Percentiles rank a stretch among this genome's conserved stretches.
These are phyloP conservation scores for Bimastos eiseni DNA, from an alignment of 2,888 invertebrate species.

Conservation along the genomic window DNA sequence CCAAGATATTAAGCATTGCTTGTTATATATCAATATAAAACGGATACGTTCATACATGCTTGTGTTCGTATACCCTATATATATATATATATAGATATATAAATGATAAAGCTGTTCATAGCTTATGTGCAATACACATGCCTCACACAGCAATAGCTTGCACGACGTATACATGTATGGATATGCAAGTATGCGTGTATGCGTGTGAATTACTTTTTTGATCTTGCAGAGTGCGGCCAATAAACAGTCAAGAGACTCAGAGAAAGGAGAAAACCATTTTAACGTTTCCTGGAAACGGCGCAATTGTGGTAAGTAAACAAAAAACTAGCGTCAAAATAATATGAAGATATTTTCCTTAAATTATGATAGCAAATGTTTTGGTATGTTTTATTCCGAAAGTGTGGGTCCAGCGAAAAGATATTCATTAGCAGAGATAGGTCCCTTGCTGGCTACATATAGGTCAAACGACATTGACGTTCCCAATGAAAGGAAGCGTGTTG, in stretches of 20 bases:
- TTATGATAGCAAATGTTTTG: not conserved
- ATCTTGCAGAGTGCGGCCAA: not conserved
- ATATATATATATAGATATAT: not conserved
- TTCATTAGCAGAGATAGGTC: not conserved
- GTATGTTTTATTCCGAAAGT: not conserved
- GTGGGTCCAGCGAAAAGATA: not conserved
- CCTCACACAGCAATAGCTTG: no score
- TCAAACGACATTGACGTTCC: not conserved
- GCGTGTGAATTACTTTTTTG: no score
- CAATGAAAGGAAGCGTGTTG: not conserved
- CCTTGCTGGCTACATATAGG: not conserved
- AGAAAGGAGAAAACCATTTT: not conserved
- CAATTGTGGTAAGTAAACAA: not conserved
- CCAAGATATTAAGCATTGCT: no score
- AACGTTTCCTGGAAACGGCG: constrained; percentile 5
- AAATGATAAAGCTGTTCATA: no score
- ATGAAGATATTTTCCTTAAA: not conserved
- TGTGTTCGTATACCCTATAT: not conserved
- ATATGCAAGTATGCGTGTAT: no score
- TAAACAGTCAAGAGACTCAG: not conserved
- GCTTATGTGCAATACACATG: not conserved
- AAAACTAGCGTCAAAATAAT: not conserved
- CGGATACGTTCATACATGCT: not conserved
- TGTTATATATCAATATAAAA: not conserved
- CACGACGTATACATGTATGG: not conserved